These are phyloP conservation scores for Drosophila parabipectinata DNA, from an alignment of 1,140 invertebrate species.

Conservation along the genomic window DNA sequence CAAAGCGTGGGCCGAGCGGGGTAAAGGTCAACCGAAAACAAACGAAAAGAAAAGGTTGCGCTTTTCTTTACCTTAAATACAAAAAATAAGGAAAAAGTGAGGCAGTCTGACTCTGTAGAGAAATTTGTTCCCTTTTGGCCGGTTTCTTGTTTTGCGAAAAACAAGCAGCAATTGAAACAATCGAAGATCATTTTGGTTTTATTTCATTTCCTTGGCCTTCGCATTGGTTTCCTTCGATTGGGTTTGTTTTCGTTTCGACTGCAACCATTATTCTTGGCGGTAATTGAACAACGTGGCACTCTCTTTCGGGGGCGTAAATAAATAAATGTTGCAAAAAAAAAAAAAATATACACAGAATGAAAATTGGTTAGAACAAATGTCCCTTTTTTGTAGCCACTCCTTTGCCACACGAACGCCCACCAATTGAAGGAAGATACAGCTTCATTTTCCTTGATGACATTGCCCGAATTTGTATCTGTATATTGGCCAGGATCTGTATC, in stretches of 20 bases:
- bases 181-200: conserved; percentile 70
- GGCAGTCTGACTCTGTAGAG: background rate
- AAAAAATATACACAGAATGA: conserved; percentile 29
- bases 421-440: conserved; percentile 54
- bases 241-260: conserved; percentile 37
- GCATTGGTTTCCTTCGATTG: conserved; percentile 51
- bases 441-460: conserved; percentile 67
- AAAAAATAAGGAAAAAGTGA: background rate
- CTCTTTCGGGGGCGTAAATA: conserved; percentile 55
- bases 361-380: conserved; percentile 74
- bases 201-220: conserved; percentile 38
- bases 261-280: conserved; percentile 73
- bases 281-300: conserved; percentile 76
- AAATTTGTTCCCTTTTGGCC: background rate
- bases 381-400: conserved; percentile 27
- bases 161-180: conserved; percentile 60
- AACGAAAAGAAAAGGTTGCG: conserved; percentile 49
- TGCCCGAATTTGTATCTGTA: conserved; percentile 8
- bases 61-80: conserved; percentile 37
- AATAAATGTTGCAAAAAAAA: conserved; percentile 64
- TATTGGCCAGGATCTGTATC: background rate
- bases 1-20: conserved; percentile 43
- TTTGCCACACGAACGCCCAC: conserved; percentile 54
- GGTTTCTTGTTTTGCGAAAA: conserved; percentile 42
- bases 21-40: conserved; percentile 51